phyloP scores from a whole-genome alignment of 2,888 invertebrate genomes.

The Ypsolopha scabrella region DNA sequence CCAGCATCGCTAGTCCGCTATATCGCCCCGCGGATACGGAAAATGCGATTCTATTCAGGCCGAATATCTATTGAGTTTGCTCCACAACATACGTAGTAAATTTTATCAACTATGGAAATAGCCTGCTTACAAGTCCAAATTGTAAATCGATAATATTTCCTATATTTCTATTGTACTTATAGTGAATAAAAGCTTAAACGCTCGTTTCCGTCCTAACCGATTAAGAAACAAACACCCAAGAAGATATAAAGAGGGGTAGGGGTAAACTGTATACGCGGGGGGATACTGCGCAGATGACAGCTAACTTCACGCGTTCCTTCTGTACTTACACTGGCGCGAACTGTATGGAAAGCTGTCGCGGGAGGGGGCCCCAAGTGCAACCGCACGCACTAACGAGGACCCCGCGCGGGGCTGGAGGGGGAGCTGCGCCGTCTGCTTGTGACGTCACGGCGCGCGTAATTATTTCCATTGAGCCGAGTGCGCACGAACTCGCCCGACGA shows the following conservation, averaged over 20 bases:
- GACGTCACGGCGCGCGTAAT: constrained; percentile 52
- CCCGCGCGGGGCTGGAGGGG: constrained; percentile 14
- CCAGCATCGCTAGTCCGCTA: no score
- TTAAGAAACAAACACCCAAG: background rate
- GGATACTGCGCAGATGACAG: background rate
- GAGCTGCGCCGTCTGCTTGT: constrained; percentile 19
- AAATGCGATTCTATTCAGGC: no score
- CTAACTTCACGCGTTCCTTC: background rate
- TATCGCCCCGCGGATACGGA: no score
- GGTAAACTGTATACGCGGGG: background rate
- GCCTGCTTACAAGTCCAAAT: no score
- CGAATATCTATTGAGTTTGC: no score
- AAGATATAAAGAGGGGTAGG: background rate
- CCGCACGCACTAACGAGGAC: constrained; percentile 13
- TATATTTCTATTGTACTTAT: no score
- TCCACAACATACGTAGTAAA: no score
- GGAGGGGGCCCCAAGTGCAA: background rate
- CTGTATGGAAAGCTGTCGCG: constrained; percentile 5
- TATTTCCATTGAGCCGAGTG: constrained; percentile 47
- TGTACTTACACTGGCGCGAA: constrained; percentile 5
- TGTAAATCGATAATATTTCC: no score
- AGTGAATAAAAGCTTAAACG: no score
- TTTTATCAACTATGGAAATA: no score
- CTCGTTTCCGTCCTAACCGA: background rate
- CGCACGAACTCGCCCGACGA: constrained; percentile 35